These are phyloP conservation scores for Papilio machaon DNA, from an alignment of 1,140 invertebrate genomes.

Conservation along the genomic window DNA sequence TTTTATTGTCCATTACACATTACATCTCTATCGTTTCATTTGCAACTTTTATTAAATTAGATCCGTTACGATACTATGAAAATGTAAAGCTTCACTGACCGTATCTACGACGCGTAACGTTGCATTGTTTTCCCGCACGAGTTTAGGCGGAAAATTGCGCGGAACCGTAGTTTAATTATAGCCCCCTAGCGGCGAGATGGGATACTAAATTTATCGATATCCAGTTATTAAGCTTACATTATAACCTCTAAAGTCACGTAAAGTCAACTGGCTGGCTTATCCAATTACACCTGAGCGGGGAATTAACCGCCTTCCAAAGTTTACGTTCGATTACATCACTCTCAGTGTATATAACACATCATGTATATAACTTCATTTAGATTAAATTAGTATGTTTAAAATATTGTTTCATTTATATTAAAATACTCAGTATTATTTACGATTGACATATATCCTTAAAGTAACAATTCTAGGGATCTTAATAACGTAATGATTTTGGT, in stretches of 20 bases:
- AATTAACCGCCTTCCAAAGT: neutral
- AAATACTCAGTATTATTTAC: too few species aligned
- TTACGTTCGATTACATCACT: neutral
- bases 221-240: neutral
- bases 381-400: neutral
- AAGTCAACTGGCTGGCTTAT: neutral
- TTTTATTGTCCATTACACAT: too few species aligned
- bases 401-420: too few species aligned
- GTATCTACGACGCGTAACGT: neutral
- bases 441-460: too few species aligned
- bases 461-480: too few species aligned
- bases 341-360: neutral
- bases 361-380: neutral
- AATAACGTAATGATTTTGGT: too few species aligned
- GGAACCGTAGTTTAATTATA: conserved; percentile 10
- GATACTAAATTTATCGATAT: conserved; percentile 23
- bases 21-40: too few species aligned
- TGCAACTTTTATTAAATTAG: too few species aligned
- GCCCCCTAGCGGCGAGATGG: conserved; percentile 5
- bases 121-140: neutral
- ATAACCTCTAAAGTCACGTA: neutral
- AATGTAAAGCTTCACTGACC: neutral
- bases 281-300: conserved; percentile 4
- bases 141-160: neutral
- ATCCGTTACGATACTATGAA: neutral